Evolutionary conservation across 2,888 invertebrate species (phyloP), one percentile per base, ranked within the genome.

Genomic region (Dastarcus helophoroides): DNA sequence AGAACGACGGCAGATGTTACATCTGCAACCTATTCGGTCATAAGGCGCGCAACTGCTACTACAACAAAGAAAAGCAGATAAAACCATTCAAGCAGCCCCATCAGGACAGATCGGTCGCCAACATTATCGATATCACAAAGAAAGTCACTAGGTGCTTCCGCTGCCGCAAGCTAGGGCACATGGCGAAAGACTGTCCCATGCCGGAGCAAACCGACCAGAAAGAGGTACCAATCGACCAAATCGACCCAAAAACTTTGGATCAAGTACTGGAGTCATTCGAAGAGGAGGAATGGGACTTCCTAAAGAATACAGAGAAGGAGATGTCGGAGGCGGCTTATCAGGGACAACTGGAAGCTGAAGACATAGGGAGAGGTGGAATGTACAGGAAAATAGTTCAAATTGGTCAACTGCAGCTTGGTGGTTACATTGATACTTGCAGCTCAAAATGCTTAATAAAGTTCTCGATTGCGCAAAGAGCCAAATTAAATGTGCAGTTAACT

Each of bases 281-380:
- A 14, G 35, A 35, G 3, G 17, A 27, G 14, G 35, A 35, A n/a
- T 35, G 35, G 35, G 31, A 35, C 19, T 35, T 35, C 27, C 14
- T 35, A 4, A 30, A 31, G 12, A 7, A 6, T 17, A 17, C 19
- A 17, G 19, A n/a, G n/a, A 17, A 17, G 19, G n/a, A 17, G 6
- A 17, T 17, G 19, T 7, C n/a, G 19, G n/a, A n/a, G n/a, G n/a
- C n/a, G n/a, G n/a, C n/a, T n/a, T n/a, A n/a, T n/a, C n/a, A n/a
- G n/a, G n/a, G n/a, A n/a, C n/a, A n/a, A n/a, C n/a, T n/a, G 19
- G 7, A 7, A 19, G 19, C 8, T 8, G 19, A 19, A n/a, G 19
- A 19, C 8, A 19, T 8, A 19, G 8, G 19, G 8, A 19, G 7
- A n/a, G 8, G 8, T 19, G 7, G 19, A 7, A 19, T 7, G 8